Conservation (phyloP, 2,888 invertebrate genomes). For the Agonum fuliginosum region DNA sequence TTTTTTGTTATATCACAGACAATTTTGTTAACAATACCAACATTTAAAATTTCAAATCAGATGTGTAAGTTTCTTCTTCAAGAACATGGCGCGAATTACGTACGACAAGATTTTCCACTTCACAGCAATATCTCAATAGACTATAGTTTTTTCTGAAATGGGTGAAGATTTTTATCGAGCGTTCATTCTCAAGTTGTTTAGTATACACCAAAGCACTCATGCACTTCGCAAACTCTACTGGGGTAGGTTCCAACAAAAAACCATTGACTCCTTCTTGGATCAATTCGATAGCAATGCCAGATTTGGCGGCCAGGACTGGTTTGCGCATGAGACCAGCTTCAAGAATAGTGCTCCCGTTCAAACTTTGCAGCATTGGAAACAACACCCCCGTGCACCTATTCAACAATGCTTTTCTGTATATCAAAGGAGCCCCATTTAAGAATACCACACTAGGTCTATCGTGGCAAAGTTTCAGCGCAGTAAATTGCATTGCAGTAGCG, state of each 20-base stretch:
- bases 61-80: not conserved
- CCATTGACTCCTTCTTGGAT: not conserved
- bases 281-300: not conserved
- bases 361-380: not conserved
- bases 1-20: no score
- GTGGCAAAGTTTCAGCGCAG: not conserved
- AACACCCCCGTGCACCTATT: not conserved
- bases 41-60: no score
- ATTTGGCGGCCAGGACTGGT: not conserved
- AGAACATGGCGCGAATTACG: not conserved
- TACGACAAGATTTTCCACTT: not conserved
- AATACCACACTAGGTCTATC: not conserved
- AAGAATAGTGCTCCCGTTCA: not conserved
- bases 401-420: not conserved
- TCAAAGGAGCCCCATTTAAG: not conserved
- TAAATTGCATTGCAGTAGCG: not conserved
- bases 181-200: not conserved
- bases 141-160: not conserved
- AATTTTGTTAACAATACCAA: no score
- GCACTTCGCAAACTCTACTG: not conserved
- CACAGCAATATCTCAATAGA: not conserved
- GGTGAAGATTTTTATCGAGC: not conserved
- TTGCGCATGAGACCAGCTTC: conserved; percentile 12
- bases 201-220: not conserved
- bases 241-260: not conserved